Conservation (phyloP, 2,113 vertebrate genomes). For the Tyto alba region DNA sequence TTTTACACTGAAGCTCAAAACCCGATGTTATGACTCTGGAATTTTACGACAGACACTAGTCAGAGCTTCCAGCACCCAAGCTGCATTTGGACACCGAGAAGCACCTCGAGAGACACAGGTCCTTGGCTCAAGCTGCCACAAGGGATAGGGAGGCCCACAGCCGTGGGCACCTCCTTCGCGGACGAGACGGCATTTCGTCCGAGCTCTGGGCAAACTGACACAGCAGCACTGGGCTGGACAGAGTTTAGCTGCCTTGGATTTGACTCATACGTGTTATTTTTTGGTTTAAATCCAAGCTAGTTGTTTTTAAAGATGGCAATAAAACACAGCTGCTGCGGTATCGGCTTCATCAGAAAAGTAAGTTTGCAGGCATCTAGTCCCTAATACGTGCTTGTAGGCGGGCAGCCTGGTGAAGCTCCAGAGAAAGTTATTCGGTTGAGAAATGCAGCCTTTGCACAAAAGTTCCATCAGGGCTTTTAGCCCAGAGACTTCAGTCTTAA, state of each 20-base stretch:
- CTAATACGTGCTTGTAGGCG: background rate
- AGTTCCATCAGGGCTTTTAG: constrained; percentile 50
- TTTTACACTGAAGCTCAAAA: background rate
- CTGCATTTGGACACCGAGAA: background rate
- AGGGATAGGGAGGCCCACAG: background rate
- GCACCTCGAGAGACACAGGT: rapidly evolving
- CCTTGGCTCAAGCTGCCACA: background rate
- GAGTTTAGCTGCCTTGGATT: background rate
- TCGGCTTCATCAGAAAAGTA: background rate
- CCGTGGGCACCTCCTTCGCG: background rate
- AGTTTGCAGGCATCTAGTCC: constrained; percentile 13
- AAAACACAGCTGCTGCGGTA: background rate
- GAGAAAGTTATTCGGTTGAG: background rate
- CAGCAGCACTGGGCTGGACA: background rate
- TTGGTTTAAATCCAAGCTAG: background rate
- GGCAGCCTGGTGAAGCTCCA: background rate
- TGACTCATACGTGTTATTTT: background rate
- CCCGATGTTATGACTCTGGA: rapidly evolving
- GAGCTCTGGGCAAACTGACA: background rate
- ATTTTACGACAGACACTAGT: background rate
- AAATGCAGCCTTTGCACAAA: constrained; percentile 56
- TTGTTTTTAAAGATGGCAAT: constrained; percentile 12
- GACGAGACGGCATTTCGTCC: rapidly evolving
- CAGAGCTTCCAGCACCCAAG: background rate
- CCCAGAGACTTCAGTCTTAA: constrained; percentile 56